A percentile compares a stretch with the other conserved stretches of the same genome.
Conservation (phyloP, 2,888 invertebrate genomes). For the Eupithecia centaureata region DNA sequence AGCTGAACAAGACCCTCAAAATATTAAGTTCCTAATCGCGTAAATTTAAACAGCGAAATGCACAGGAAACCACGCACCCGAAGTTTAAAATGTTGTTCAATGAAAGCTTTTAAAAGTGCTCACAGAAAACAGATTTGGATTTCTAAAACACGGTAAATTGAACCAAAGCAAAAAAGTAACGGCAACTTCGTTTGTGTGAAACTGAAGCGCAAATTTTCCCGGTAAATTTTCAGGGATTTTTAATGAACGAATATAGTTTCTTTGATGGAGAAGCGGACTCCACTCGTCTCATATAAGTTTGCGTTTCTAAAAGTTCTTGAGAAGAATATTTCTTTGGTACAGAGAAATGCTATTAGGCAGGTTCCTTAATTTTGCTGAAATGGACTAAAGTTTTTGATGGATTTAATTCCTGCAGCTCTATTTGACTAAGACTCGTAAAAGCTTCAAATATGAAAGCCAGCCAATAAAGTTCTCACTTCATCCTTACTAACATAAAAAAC, state of each 20-base stretch:
- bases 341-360: conserved; percentile 21
- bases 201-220: conserved; percentile 15
- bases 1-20: no score
- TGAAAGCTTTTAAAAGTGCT: conserved; percentile 1
- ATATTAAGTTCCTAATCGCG: no score
- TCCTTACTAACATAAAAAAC: no score
- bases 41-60: not conserved
- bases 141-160: conserved; percentile 1
- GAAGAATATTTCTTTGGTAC: conserved; percentile 24
- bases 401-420: not conserved
- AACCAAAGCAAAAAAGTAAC: conserved; percentile 6
- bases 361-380: conserved; percentile 2
- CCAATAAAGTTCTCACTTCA: not conserved
- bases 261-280: conserved; percentile 30
- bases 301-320: conserved; percentile 26
- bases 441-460: not conserved
- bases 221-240: conserved; percentile 33
- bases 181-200: conserved; percentile 9
- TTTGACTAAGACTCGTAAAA: not conserved
- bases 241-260: conserved; percentile 40
- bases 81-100: not conserved
- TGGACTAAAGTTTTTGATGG: not conserved
- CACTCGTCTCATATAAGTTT: conserved; percentile 32
- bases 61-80: not conserved
- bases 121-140: not conserved